phyloP scores from a whole-genome alignment of 2,888 invertebrate species.

The Apotomis capreana region DNA sequence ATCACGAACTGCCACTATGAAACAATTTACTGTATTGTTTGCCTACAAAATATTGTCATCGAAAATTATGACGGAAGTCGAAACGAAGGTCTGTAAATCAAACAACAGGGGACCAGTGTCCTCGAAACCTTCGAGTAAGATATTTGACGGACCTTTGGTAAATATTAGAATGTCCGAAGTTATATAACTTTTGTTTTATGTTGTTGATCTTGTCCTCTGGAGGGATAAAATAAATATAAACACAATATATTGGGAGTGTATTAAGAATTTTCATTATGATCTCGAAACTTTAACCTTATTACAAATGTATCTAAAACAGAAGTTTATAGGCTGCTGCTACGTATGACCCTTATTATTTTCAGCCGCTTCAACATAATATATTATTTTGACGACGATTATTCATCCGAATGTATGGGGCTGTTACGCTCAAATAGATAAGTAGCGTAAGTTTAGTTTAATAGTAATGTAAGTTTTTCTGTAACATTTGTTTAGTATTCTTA shows the following conservation, averaged over 20 bases:
- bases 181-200: slow-evolving; percentile 36
- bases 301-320: no score
- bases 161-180: slow-evolving; percentile 37
- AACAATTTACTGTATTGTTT: slow-evolving; percentile 27
- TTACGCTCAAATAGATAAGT: no score
- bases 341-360: no score
- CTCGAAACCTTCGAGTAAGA: slow-evolving; percentile 36
- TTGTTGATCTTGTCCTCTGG: slow-evolving; percentile 14
- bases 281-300: no score
- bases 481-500: no score
- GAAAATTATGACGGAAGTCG: slow-evolving; percentile 35
- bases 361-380: no score
- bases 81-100: slow-evolving; percentile 36
- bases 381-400: no score
- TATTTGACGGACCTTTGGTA: slow-evolving; percentile 35
- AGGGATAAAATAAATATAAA: slow-evolving; percentile 5
- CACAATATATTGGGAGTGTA: neutral
- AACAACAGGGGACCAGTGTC: slow-evolving; percentile 31
- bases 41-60: slow-evolving; percentile 33
- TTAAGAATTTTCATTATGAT: neutral
- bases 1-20: neutral
- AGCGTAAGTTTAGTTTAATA: no score
- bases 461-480: no score
- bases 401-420: no score
- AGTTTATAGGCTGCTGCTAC: no score